Conservation (phyloP, 2,888 invertebrate species). For the Sylvicola cinctus region DNA sequence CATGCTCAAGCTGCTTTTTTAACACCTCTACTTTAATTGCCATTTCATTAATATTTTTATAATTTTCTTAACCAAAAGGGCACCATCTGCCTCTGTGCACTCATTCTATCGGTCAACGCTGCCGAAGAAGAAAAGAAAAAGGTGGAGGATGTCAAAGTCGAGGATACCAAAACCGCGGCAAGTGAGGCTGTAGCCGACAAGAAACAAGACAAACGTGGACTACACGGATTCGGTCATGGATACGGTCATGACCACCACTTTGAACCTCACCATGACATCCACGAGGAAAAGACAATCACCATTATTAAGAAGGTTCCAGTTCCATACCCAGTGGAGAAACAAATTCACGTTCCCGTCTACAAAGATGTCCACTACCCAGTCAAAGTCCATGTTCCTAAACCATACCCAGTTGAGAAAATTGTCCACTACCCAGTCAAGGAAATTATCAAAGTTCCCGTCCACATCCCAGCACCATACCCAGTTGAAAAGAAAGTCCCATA, state of each 20-base stretch:
- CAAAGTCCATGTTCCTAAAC: slow-evolving; percentile 41
- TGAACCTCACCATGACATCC: slow-evolving; percentile 23
- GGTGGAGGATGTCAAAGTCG: slow-evolving; percentile 27
- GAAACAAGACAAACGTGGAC: slow-evolving; percentile 55
- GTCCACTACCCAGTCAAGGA: slow-evolving; percentile 56
- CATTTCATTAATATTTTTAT: no score
- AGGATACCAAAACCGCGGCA: slow-evolving; percentile 24
- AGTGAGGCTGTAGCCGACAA: slow-evolving; percentile 28
- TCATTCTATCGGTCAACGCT: slow-evolving; percentile 36
- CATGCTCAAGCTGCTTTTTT: no score
- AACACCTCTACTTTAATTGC: no score
- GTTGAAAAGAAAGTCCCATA: slow-evolving; percentile 59
- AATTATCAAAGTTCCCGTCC: slow-evolving; percentile 57
- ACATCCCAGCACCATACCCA: slow-evolving; percentile 60
- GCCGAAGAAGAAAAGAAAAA: slow-evolving; percentile 37
- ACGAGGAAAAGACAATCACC: slow-evolving; percentile 44
- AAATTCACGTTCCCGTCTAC: slow-evolving; percentile 40
- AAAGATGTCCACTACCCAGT: slow-evolving; percentile 38
- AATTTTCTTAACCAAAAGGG: slow-evolving; percentile 13
- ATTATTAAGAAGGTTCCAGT: slow-evolving; percentile 52
- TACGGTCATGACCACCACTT: slow-evolving; percentile 26
- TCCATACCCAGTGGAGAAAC: slow-evolving; percentile 48
- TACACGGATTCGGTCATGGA: slow-evolving; percentile 33
- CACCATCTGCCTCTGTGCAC: slow-evolving; percentile 26
- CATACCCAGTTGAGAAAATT: slow-evolving; percentile 48